These are phyloP conservation scores for Drosophila pectinifera DNA, from an alignment of 1,140 invertebrate species.

Conservation along the genomic window DNA sequence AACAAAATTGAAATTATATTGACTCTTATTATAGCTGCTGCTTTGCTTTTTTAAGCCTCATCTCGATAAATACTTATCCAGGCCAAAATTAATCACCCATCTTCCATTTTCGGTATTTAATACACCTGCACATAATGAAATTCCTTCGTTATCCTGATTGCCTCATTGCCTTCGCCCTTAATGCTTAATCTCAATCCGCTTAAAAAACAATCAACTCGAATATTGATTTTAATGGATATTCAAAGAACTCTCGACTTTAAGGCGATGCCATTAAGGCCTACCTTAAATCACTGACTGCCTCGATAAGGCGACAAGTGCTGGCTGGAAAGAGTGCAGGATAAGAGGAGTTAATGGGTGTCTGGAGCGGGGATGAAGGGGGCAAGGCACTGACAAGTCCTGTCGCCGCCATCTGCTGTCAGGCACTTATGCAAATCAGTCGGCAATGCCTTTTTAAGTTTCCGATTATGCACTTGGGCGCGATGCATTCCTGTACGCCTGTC, in stretches of 20 bases:
- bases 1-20: background rate
- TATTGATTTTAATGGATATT: constrained; percentile 38
- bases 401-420: constrained; percentile 57
- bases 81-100: background rate
- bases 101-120: background rate
- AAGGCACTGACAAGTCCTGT: constrained; percentile 34
- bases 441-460: constrained; percentile 72
- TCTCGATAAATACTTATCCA: background rate
- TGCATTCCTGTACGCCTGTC: constrained; percentile 13
- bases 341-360: constrained; percentile 2
- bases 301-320: constrained; percentile 16
- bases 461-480: constrained; percentile 59
- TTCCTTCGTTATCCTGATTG: constrained; percentile 17
- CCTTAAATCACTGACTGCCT: constrained; percentile 26
- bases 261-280: constrained; percentile 13
- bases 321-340: background rate
- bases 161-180: constrained; percentile 26
- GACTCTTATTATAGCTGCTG: background rate
- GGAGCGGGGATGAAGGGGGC: background rate
- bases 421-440: constrained; percentile 79
- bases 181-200: constrained; percentile 30
- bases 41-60: too few species aligned
- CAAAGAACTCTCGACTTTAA: constrained; percentile 5
- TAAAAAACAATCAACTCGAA: constrained; percentile 46
- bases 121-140: constrained; percentile 25